A percentile compares a stretch with the other conserved stretches of the same genome.
Conservation (phyloP, 2,113 vertebrate genomes). For the Rhipidura dahli region DNA sequence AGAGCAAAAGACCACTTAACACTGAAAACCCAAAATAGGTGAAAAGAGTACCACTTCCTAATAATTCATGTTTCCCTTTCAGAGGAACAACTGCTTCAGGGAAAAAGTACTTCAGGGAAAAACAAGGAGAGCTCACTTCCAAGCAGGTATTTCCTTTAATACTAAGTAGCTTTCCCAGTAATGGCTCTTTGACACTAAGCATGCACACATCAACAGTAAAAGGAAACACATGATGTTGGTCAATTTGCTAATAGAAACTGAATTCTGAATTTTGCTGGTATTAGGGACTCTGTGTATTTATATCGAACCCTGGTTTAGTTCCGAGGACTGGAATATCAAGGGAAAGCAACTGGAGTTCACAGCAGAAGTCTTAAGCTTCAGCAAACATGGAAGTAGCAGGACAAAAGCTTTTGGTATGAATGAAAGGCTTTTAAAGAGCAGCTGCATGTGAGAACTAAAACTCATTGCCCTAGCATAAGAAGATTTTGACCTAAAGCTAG, state of each 20-base stretch:
- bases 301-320: background rate
- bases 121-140: background rate
- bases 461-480: background rate
- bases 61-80: background rate
- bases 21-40: rapidly evolving
- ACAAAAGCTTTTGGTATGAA: background rate
- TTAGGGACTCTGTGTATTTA: background rate
- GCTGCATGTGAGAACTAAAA: background rate
- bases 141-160: background rate
- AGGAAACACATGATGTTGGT: background rate
- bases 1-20: background rate
- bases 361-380: background rate
- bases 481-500: background rate
- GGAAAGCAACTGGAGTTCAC: background rate
- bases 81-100: background rate
- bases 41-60: background rate
- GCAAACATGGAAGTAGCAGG: background rate
- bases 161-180: background rate
- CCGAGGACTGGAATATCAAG: background rate
- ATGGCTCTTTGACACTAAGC: background rate
- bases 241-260: background rate
- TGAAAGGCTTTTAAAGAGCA: background rate
- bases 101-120: background rate
- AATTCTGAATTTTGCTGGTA: background rate
- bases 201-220: background rate